These are phyloP conservation scores for Corythoichthys haematopterus DNA, from an alignment of 2,113 vertebrate species.

Conservation along the genomic window DNA sequence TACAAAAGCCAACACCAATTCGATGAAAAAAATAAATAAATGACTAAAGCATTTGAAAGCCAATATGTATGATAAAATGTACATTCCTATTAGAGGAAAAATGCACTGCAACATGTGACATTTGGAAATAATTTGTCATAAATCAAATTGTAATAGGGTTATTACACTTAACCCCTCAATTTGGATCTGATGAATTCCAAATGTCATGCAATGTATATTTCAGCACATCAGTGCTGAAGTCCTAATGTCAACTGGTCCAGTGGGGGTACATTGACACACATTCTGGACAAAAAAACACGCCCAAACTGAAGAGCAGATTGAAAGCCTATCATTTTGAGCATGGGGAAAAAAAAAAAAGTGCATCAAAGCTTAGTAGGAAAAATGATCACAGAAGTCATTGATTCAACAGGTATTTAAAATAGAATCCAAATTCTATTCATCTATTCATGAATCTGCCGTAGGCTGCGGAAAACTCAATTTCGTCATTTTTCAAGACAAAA, in stretches of 20 bases:
- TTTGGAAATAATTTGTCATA: background rate
- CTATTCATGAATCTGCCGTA: background rate
- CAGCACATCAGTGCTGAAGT: background rate
- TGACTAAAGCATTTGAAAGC: background rate
- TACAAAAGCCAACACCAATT: background rate
- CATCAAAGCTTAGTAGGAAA: background rate
- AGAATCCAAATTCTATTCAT: background rate
- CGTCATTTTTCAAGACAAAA: background rate
- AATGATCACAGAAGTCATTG: background rate
- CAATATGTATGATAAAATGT: background rate
- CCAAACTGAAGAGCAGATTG: slow-evolving; percentile 3
- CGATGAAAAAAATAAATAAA: background rate
- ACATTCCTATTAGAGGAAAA: background rate
- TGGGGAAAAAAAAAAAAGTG: background rate
- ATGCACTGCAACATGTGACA: background rate
- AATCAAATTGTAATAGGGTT: background rate
- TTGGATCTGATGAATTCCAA: background rate
- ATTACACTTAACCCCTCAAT: background rate
- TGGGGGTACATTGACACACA: background rate
- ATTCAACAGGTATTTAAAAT: slow-evolving; percentile 18
- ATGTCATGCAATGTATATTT: background rate
- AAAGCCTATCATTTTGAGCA: background rate
- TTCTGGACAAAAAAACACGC: background rate
- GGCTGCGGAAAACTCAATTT: background rate
- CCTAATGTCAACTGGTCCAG: background rate